These are phyloP conservation scores for Tineola bisselliella DNA, from an alignment of 2,888 invertebrate genomes.

Conservation along the genomic window DNA sequence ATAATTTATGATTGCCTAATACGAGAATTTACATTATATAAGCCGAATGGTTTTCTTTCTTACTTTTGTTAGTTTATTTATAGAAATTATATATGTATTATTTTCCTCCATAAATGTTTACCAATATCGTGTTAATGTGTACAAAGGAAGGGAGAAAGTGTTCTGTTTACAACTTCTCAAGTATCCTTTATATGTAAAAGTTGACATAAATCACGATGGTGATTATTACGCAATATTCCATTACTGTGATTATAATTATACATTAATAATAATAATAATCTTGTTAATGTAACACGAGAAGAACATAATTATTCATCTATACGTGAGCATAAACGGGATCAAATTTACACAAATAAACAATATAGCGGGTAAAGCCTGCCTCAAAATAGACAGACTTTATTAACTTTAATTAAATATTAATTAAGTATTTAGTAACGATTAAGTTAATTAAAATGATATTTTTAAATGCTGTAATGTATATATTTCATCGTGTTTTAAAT, in stretches of 20 bases:
- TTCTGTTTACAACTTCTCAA: background rate
- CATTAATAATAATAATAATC: background rate
- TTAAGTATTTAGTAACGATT: too few relatives aligned
- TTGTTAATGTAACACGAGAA: too few relatives aligned
- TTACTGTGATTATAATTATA: background rate
- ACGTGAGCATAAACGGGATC: too few relatives aligned
- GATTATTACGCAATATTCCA: conserved; percentile 1
- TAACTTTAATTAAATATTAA: too few relatives aligned
- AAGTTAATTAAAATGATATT: too few relatives aligned
- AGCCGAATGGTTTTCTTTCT: background rate
- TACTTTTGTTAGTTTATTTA: too few relatives aligned
- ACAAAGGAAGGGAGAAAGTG: background rate
- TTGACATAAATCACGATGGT: background rate
- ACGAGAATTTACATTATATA: background rate
- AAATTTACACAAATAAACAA: too few relatives aligned
- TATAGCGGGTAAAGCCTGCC: too few relatives aligned
- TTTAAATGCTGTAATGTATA: background rate
- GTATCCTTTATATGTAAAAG: background rate
- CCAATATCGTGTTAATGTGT: background rate
- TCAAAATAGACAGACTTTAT: too few relatives aligned
- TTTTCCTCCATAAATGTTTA: background rate
- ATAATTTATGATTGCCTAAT: background rate
- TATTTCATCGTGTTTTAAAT: background rate
- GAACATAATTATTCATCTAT: too few relatives aligned
- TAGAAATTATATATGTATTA: too few relatives aligned